Conservation (phyloP, 2,797 vertebrate genomes). For the Zenarchopterus dispar region DNA sequence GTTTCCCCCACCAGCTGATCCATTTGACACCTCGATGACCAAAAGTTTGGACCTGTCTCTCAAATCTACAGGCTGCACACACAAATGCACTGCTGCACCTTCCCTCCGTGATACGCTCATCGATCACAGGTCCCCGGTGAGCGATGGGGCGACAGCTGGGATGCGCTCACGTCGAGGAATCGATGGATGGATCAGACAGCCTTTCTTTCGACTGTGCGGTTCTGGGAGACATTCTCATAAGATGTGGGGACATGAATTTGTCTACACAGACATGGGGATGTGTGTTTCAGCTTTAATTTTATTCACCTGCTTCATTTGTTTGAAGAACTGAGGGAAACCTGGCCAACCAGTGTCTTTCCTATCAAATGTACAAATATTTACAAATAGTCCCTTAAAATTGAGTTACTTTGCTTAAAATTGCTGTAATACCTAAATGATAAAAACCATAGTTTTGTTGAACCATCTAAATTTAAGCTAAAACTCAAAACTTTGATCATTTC, state of each 20-base stretch:
- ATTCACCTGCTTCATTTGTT: no score
- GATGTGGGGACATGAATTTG: constrained; percentile 1
- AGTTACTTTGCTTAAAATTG: no score
- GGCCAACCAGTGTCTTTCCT: no score
- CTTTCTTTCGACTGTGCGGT: not conserved
- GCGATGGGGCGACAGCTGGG: constrained; percentile 20
- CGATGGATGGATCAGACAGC: constrained; percentile 25
- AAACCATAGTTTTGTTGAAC: no score
- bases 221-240: not conserved
- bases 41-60: constrained; percentile 13
- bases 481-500: no score
- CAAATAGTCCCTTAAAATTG: no score
- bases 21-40: constrained; percentile 24
- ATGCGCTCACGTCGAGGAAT: constrained; percentile 15
- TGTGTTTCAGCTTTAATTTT: not conserved
- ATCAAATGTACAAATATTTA: no score
- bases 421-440: no score
- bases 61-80: constrained; percentile 40
- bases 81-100: constrained; percentile 20
- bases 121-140: constrained; percentile 51
- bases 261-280: not conserved
- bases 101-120: constrained; percentile 18
- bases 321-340: no score
- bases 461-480: no score
- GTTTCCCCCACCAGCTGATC: constrained; percentile 24